A percentile compares a stretch with the other conserved stretches of the same genome.
phyloP scores from a whole-genome alignment of 2,113 vertebrate species.

The Fregetta grallaria region DNA sequence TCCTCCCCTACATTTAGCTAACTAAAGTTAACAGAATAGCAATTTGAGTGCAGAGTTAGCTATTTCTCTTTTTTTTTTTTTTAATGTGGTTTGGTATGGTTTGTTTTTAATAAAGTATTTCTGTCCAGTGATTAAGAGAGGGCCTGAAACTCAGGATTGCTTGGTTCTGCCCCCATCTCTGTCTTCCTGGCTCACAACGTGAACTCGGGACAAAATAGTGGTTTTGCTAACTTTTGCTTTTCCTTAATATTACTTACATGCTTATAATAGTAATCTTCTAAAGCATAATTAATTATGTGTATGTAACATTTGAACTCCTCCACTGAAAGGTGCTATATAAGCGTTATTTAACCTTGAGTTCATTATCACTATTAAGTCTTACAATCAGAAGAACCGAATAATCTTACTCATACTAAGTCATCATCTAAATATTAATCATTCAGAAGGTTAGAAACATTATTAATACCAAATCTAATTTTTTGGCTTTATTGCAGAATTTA shows the following conservation, averaged over 20 bases:
- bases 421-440: constrained; percentile 47
- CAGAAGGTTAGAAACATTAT: background rate
- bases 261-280: background rate
- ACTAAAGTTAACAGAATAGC: background rate
- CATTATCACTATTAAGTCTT: constrained; percentile 6
- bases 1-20: background rate
- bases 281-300: background rate
- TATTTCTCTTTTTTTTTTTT: background rate
- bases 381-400: background rate
- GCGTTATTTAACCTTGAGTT: constrained; percentile 43
- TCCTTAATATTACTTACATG: background rate
- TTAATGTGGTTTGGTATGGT: background rate
- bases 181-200: background rate
- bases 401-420: background rate
- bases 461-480: background rate
- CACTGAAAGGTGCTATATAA: background rate
- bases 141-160: background rate
- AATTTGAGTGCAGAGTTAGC: background rate
- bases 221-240: background rate
- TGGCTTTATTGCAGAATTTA: background rate
- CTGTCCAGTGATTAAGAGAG: background rate
- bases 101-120: background rate
- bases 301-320: background rate
- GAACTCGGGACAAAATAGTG: background rate
- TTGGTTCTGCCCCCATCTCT: background rate